A percentile compares a stretch with the other conserved stretches of the same genome.
These are phyloP conservation scores for Pherbina coryleti DNA, from an alignment of 2,888 invertebrate species.

Conservation along the genomic window DNA sequence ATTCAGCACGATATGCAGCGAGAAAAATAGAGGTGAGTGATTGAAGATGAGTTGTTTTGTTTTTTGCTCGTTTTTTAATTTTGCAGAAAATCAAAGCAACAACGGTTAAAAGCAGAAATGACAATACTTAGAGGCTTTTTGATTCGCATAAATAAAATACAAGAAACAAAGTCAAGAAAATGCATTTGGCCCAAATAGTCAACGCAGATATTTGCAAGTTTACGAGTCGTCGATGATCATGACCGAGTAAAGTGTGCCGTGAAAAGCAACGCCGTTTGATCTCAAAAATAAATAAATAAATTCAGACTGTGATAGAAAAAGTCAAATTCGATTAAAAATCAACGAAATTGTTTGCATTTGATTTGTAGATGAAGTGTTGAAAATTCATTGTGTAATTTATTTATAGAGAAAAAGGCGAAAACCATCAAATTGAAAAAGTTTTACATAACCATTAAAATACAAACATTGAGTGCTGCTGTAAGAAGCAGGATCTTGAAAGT, in stretches of 20 bases:
- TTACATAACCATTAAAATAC: conserved; percentile 47
- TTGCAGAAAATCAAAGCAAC: not conserved
- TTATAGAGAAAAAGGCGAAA: not conserved
- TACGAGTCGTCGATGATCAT: conserved; percentile 58
- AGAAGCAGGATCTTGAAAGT: conserved; percentile 41
- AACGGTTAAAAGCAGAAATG: not conserved
- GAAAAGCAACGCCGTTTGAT: conserved; percentile 20
- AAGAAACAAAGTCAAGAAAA: conserved; percentile 37
- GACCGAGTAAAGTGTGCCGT: conserved; percentile 59
- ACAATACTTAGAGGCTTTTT: too few relatives aligned
- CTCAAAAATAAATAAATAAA: conserved; percentile 40
- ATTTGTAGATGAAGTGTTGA: conserved; percentile 11
- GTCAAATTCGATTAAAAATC: conserved; percentile 3
- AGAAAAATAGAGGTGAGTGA: not conserved
- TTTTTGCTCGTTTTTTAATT: too few relatives aligned
- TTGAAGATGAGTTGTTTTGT: not conserved
- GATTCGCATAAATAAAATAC: conserved; percentile 18
- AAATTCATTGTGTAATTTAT: conserved; percentile 43
- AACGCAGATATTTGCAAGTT: conserved; percentile 21
- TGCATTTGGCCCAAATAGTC: conserved; percentile 42
- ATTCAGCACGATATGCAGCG: not conserved
- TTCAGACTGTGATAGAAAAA: conserved; percentile 49
- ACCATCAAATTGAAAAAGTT: not conserved
- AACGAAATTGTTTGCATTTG: conserved; percentile 9
- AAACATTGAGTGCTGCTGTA: conserved; percentile 28